Evolutionary conservation across 2,113 vertebrate species (phyloP).

Genomic region (Argyrosomus japonicus): DNA sequence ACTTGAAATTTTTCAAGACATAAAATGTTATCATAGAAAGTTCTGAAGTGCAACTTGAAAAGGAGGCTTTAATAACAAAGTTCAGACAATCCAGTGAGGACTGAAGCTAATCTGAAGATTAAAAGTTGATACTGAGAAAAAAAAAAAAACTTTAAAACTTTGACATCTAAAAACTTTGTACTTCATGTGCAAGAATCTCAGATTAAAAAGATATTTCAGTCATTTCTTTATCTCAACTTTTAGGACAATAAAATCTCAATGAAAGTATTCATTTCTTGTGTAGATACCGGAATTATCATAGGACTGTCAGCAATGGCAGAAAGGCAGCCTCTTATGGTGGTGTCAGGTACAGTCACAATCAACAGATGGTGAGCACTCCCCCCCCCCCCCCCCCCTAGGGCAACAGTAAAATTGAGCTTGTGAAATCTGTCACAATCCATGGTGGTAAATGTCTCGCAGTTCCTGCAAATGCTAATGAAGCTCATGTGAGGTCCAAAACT

Average conservation of each 20-base stretch:
- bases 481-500: slow-evolving; percentile 76
- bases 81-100: slow-evolving; percentile 1
- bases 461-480: slow-evolving; percentile 82
- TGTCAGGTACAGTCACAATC: slow-evolving; percentile 75
- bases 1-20: background rate
- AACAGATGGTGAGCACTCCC: slow-evolving; percentile 80
- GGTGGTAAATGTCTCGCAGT: slow-evolving; percentile 81
- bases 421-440: slow-evolving; percentile 83
- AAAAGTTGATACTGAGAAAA: background rate
- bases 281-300: slow-evolving; percentile 39
- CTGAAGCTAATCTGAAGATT: background rate
- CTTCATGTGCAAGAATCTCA: background rate
- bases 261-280: background rate
- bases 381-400: slow-evolving; percentile 61
- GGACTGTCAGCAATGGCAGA: slow-evolving; percentile 47
- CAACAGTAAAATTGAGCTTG: slow-evolving; percentile 77
- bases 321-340: slow-evolving; percentile 65
- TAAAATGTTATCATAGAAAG: background rate
- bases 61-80: slow-evolving; percentile 5
- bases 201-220: too few species aligned
- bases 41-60: slow-evolving; percentile 1
- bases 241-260: background rate
- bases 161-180: slow-evolving; percentile 2
- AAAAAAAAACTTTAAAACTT: slow-evolving; percentile 2
- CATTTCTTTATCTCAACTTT: background rate